phyloP scores from a whole-genome alignment of 2,797 vertebrate genomes.

The Capromys pilorides region DNA sequence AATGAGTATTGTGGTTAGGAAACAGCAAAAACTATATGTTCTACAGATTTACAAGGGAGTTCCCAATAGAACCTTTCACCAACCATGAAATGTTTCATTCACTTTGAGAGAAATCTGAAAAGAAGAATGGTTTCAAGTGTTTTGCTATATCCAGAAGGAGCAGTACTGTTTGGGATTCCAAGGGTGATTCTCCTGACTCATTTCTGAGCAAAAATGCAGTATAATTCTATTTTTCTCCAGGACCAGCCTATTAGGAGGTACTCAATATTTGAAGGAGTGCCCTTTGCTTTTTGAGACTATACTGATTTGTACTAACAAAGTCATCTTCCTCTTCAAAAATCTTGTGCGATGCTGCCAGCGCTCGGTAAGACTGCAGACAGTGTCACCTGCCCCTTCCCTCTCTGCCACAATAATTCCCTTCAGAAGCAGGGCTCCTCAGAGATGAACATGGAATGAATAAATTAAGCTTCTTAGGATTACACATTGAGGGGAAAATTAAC shows the following conservation, averaged over 20 bases:
- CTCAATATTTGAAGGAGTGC: conserved; percentile 51
- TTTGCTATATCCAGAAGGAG: conserved; percentile 20
- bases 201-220: conserved; percentile 55
- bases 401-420: conserved; percentile 41
- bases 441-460: conserved; percentile 64
- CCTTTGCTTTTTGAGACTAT: conserved; percentile 43
- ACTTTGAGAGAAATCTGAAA: conserved; percentile 26
- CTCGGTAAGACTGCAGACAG: conserved; percentile 30
- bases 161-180: background rate
- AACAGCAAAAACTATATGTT: conserved; percentile 8
- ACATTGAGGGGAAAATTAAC: conserved; percentile 67
- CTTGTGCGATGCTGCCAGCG: conserved; percentile 5
- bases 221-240: conserved; percentile 29
- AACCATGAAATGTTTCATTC: conserved; percentile 37
- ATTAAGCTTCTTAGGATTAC: conserved; percentile 66
- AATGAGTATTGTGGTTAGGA: conserved; percentile 23
- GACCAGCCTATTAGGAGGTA: background rate
- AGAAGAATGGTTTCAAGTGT: background rate
- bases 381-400: conserved; percentile 24
- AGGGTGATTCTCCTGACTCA: conserved; percentile 1
- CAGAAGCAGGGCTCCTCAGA: conserved; percentile 59
- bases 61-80: background rate
- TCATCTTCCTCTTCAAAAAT: conserved; percentile 47
- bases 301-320: conserved; percentile 54
- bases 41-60: conserved; percentile 11